Evolutionary conservation across 2,113 vertebrate species (phyloP).

Genomic region (Oriolus oriolus): DNA sequence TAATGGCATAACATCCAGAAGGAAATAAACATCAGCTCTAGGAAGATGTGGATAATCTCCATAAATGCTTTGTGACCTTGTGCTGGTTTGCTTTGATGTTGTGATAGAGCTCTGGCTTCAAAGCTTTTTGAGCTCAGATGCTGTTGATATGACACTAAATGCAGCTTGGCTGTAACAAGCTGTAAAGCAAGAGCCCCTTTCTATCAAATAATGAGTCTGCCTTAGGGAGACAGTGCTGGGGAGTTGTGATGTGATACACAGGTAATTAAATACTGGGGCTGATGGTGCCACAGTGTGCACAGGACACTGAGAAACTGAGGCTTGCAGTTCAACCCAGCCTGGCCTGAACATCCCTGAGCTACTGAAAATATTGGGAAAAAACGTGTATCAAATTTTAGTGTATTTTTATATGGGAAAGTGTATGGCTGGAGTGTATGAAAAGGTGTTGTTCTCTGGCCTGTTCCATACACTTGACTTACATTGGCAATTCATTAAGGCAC

Average conservation of each 20-base stretch:
- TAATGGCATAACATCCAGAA: neutral
- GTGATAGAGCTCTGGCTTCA: neutral
- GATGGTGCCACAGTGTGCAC: neutral
- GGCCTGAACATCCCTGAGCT: neutral
- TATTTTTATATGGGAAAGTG: neutral
- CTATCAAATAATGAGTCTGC: neutral
- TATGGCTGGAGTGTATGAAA: neutral
- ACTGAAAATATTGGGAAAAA: neutral
- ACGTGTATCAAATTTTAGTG: neutral
- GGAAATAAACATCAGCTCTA: neutral
- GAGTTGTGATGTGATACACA: neutral
- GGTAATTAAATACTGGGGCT: neutral
- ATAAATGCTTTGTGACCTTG: neutral
- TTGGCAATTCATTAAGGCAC: neutral
- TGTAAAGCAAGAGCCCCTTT: neutral
- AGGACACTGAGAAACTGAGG: neutral
- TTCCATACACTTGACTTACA: fast-evolving
- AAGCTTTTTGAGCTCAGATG: neutral
- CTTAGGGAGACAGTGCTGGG: neutral
- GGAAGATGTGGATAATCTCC: neutral
- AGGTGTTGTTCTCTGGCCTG: neutral
- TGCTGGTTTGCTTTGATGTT: neutral
- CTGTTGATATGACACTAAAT: neutral
- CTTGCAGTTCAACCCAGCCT: neutral
- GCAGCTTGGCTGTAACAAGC: neutral